Base-by-base conservation (phyloP, 2,888 invertebrate genomes). In the Dolichomitus sp. region DNA sequence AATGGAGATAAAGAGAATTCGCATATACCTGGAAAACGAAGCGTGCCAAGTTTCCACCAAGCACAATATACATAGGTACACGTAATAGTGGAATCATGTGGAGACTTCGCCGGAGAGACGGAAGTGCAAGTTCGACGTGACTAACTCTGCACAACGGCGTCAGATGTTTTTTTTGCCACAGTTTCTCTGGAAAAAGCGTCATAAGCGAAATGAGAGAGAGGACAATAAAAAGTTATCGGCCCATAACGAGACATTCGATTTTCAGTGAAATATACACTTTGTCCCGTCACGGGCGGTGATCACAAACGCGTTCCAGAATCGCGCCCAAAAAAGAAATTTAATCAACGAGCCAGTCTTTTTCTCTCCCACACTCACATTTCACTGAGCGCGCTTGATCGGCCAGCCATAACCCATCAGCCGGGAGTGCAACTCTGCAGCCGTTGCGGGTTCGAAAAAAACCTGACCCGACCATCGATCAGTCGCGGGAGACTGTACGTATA, bases 1-100 rank as follows among this genome's bases (percentile, higher is more conserved):
- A 81, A 85, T 80, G 75, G 77, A 54, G 65, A 54, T 63, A 72
- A 61, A 33, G 74, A 74, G 61, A 66, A 17, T 74, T 45, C 52
- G 54, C 68, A 42, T 50, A 48, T 74, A 70, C 50, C 57, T 54
- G 19, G 37, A 52, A 17, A 69, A 52, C 52, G 50, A 37, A 40
- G 37, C 68, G 68, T 69, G 68, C 23, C 52, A 69, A 69, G 33
- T 50, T 69, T 69, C 48, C 68, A 23, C 30, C 50, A 19, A 68
- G 52, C 37, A 40, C 33, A 81, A 86, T 52, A 70, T 63, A 57
- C 30, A 40, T 63, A 37, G 37, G 12, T 40, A 82, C 54, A 80
- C 77, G 42, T 48, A 23, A 42, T 61, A 57, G 73, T 68, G 59
- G 59, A 59, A 68, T 80, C 74, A 69, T 77, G 19, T 37, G 59